Evolutionary conservation across 1,140 invertebrate genomes (phyloP), one percentile per base, ranked within the genome.

Genomic region (Cyrtorhinus lividipennis): DNA sequence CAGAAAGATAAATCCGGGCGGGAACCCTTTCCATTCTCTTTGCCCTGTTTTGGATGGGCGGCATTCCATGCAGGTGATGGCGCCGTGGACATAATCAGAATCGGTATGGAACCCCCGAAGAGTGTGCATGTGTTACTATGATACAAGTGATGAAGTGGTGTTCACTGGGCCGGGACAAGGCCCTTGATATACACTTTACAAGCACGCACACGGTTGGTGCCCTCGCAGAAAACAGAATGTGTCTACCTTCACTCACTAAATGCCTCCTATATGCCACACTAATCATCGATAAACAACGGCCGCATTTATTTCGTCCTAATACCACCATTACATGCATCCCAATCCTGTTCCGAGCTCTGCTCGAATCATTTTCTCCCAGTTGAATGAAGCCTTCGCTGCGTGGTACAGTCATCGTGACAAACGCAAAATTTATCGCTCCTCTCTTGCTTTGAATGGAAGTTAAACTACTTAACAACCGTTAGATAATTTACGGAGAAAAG

Each of bases 41-140:
- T 44, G 8, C 8, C 38, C 48, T 3, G 48, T 20, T 53, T 53
- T 53, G 48, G 48, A 20, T 53, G 48, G 18, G 48, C 48, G 48
- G 48, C 20, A 53, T 53, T 53, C 48, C 48, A 53, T 53, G 48
- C 48, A 53, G 48, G 48, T 53, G 48, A 53, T 20, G 38, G 48
- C 48, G 20, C 8, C 30, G 30, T 38, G 15, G 15, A 38, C 30
- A 38, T 38, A 38, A 38, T 38, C 30, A 38, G 30, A 38, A 38
- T 8, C 15, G 30, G 30, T 38, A 38, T 15, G 5, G 15, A 8
- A 38, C 30, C 30, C 5, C 30, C 5, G 30, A 15, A 15, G 30
- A 15, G 30, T 38, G 30, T 38, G 5, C 15, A 38, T 38, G 30
- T 38, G 30, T 38, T n/a, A 15, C 30, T 38, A 38, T 38, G 30